phyloP scores from a whole-genome alignment of 2,113 vertebrate genomes.

The Plotosus lineatus region DNA sequence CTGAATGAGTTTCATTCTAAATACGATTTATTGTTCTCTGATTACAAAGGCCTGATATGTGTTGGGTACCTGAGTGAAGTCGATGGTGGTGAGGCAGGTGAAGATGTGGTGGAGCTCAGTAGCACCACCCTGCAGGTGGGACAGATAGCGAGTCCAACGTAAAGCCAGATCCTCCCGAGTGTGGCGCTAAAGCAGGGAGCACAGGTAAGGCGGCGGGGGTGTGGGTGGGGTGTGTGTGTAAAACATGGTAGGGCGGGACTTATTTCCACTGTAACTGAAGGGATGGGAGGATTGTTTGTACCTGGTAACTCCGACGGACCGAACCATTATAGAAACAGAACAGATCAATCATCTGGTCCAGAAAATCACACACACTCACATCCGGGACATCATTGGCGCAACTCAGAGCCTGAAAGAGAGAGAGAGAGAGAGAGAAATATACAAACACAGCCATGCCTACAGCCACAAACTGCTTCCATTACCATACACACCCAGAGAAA shows the following conservation, averaged over 20 bases:
- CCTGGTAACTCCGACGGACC: constrained; percentile 78
- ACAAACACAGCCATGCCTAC: constrained; percentile 50
- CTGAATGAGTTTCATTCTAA: not conserved
- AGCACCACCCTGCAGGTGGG: constrained; percentile 76
- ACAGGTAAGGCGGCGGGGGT: too few relatives aligned
- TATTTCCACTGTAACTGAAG: too few relatives aligned
- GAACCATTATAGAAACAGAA: constrained; percentile 90
- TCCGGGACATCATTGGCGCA: constrained; percentile 83
- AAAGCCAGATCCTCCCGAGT: constrained; percentile 68
- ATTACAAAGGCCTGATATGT: not conserved
- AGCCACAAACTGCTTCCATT: too few relatives aligned
- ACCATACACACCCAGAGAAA: constrained; percentile 81
- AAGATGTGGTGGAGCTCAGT: constrained; percentile 83
- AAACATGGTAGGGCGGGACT: not conserved
- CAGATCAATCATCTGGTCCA: constrained; percentile 84
- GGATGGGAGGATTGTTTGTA: constrained; percentile 63
- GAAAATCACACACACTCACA: constrained; percentile 77
- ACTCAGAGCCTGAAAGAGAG: constrained; percentile 80
- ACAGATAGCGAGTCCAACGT: constrained; percentile 80
- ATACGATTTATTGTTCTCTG: not conserved
- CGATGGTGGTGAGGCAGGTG: constrained; percentile 83
- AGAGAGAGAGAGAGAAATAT: constrained; percentile 61
- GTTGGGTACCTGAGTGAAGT: constrained; percentile 80
- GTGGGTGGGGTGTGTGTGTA: too few relatives aligned
- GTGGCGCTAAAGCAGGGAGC: constrained; percentile 54